Evolutionary conservation across 2,888 invertebrate species (phyloP).

Genomic region (Blastobasis adustella): DNA sequence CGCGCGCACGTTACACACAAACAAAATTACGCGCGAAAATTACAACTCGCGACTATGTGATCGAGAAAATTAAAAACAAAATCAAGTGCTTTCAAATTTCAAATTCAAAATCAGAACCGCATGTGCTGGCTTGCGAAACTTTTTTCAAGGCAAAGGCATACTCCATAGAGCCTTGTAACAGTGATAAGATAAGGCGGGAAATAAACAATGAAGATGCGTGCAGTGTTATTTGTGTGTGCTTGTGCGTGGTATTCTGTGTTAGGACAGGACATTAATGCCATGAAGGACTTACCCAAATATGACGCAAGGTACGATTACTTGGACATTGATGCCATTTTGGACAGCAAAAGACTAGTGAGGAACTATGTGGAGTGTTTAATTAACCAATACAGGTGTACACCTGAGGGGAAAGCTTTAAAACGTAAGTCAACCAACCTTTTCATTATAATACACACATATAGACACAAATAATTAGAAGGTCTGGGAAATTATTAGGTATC

Average conservation of each 20-base stretch:
- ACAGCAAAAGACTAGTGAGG: slow-evolving; percentile 79
- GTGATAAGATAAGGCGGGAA: not conserved
- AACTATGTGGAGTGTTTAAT: slow-evolving; percentile 83
- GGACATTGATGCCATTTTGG: slow-evolving; percentile 80
- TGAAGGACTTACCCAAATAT: slow-evolving; percentile 59
- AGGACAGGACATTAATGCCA: slow-evolving; percentile 46
- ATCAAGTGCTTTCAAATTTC: slow-evolving; percentile 2
- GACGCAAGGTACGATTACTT: slow-evolving; percentile 79
- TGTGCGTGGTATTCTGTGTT: slow-evolving; percentile 33
- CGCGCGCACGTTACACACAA: slow-evolving; percentile 12
- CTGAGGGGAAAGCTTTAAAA: slow-evolving; percentile 82
- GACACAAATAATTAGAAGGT: too few relatives aligned
- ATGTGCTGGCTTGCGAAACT: too few relatives aligned
- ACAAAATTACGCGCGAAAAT: slow-evolving; percentile 1
- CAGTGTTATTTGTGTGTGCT: slow-evolving; percentile 42
- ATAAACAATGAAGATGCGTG: slow-evolving; percentile 39
- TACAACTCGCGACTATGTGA: slow-evolving; percentile 1
- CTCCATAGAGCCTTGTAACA: too few relatives aligned
- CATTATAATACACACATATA: too few relatives aligned
- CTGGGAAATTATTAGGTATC: too few relatives aligned
- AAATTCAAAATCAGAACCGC: too few relatives aligned
- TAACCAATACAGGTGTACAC: slow-evolving; percentile 79
- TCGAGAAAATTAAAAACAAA: slow-evolving; percentile 8
- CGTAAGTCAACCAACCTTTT: slow-evolving; percentile 70
- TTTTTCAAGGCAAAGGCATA: too few relatives aligned